phyloP scores from a whole-genome alignment of 2,113 vertebrate genomes.

The Spermophilus dauricus region DNA sequence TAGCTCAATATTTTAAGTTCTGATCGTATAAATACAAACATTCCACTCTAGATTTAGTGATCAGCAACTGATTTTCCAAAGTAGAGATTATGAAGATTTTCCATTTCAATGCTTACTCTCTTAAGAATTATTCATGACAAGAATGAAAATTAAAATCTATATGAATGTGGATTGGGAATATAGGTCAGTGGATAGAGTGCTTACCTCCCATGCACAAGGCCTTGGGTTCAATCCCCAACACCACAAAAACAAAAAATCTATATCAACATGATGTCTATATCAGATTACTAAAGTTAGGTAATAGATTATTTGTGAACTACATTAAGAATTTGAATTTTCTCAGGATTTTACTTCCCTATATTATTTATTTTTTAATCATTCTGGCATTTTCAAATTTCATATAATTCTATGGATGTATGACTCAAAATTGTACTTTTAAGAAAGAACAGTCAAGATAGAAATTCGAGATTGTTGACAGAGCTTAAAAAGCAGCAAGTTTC shows the following conservation, averaged over 20 bases:
- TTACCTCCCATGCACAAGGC: too few species aligned
- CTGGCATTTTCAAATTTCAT: neutral
- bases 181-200: too few species aligned
- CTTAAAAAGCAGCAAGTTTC: neutral
- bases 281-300: neutral
- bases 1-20: neutral
- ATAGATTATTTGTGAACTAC: neutral
- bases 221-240: too few species aligned
- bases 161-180: neutral
- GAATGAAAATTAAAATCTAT: conserved; percentile 23
- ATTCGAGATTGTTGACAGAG: neutral
- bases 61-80: neutral
- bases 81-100: neutral
- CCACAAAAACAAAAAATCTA: neutral
- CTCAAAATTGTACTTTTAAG: conserved; percentile 21
- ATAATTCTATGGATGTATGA: neutral
- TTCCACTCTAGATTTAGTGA: neutral
- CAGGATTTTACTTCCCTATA: neutral
- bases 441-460: neutral
- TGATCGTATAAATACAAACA: neutral
- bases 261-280: neutral
- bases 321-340: conserved; percentile 27
- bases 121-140: conserved; percentile 5
- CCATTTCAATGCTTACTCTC: neutral
- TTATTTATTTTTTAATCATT: neutral